These are phyloP conservation scores for Euwallacea fornicatus DNA, from an alignment of 1,140 invertebrate species.

Conservation along the genomic window DNA sequence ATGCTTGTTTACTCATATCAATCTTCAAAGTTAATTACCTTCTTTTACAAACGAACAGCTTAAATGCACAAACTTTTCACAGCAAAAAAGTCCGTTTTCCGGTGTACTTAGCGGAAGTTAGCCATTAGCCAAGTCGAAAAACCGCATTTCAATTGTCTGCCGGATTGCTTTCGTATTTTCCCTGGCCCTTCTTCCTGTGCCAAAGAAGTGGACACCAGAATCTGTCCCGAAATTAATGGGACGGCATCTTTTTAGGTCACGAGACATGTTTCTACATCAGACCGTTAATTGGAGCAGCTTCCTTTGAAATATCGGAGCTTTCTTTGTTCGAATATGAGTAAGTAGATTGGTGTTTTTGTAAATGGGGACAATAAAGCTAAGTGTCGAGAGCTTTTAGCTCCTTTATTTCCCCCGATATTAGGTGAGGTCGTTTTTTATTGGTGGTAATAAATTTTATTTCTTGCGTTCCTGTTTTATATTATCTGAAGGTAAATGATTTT, in stretches of 20 bases:
- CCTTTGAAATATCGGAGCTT: constrained; percentile 15
- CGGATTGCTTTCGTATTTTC: constrained; percentile 32
- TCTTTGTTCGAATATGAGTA: constrained; percentile 22
- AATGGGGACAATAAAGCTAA: constrained; percentile 17
- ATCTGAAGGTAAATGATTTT: too few relatives aligned
- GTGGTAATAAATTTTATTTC: constrained; percentile 13
- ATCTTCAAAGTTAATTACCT: too few relatives aligned
- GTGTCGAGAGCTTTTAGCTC: constrained; percentile 11
- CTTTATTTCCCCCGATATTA: constrained; percentile 12
- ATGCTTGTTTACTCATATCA: too few relatives aligned
- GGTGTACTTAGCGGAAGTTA: constrained; percentile 24
- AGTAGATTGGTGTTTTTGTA: constrained; percentile 26
- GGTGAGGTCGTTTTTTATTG: constrained; percentile 6
- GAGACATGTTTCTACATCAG: constrained; percentile 28
- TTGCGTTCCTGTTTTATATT: neutral
- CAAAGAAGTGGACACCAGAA: constrained; percentile 28
- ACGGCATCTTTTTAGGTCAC: constrained; percentile 27
- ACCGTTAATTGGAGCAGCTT: constrained; percentile 26
- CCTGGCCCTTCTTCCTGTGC: constrained; percentile 15
- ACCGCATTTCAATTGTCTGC: constrained; percentile 31
- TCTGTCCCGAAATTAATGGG: constrained; percentile 31
- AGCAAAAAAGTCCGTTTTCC: constrained; percentile 16
- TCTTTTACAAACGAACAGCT: too few relatives aligned
- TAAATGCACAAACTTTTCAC: neutral
- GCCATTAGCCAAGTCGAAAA: constrained; percentile 30